Evolutionary conservation across 2,113 vertebrate species (phyloP), one percentile per base, ranked within the genome.

Genomic region (Triplophysa dalaica): DNA sequence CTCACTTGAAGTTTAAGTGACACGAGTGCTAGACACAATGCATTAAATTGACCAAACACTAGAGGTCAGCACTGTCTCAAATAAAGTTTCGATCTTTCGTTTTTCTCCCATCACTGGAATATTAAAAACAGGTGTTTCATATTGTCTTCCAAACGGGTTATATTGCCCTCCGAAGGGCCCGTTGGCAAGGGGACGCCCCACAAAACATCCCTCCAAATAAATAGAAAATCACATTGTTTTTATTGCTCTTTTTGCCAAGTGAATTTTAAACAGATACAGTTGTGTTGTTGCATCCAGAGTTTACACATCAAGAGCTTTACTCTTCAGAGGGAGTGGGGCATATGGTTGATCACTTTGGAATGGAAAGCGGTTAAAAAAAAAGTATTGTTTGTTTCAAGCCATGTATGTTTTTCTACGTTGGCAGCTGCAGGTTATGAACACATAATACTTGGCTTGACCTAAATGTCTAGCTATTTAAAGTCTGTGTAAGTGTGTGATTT

Each of bases 61-160:
- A 75, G 73, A 63, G 58, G 73, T 24, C 73, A 75, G 73, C 22
- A 24, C 16, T 63, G 5, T 26, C 58, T 2, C 17, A n/a, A 48
- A 43, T 8, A n/a, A 29, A 13, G 14, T n/a, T 48, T 19, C 17
- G 21, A 1, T 48, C 4, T 22, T 45, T 62, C 21, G 26, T 45
- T 62, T 13, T 2, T 17, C 6, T 14, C 43, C 38, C 38, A 45
- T n/a, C 21, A 19, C 68, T 61, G 3, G 54, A 61, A 74, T 21
- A 61, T 74, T 17, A 58, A 2, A 74, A 74, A 24, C 72, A 62
- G 21, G n/a, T 61, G 70, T 73, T 58, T 19, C 8, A 12, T 54
- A 0, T 8, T 19, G 14, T 26, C 3, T 2, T 24, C 24, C 24
- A 24, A 24, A 24, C 24, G 24, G 24, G 24, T 24, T 24, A 2